These are phyloP conservation scores for Etheostoma nigrum DNA, from an alignment of 2,797 vertebrate genomes.

Conservation along the genomic window DNA sequence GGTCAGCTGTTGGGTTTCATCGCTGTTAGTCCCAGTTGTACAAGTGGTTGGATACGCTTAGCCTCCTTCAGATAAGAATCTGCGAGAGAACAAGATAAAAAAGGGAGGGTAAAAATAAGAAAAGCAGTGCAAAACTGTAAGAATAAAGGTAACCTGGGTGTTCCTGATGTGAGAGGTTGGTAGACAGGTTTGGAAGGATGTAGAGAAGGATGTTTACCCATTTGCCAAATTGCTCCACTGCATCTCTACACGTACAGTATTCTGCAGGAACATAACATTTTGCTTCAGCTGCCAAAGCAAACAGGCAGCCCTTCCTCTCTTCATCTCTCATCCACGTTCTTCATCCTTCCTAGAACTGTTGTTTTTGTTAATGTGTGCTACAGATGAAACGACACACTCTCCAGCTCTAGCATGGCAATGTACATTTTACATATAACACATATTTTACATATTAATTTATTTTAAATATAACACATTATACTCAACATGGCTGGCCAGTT, in stretches of 20 bases:
- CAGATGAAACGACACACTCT: conserved; percentile 40
- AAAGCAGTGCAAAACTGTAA: conserved; percentile 7
- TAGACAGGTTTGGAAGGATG: conserved; percentile 17
- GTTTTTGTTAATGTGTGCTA: conserved; percentile 28
- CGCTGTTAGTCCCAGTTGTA: conserved; percentile 22
- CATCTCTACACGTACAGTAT: conserved; percentile 11
- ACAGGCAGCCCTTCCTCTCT: conserved; percentile 48
- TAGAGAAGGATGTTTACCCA: conserved; percentile 43
- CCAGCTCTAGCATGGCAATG: conserved; percentile 1
- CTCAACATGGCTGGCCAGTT: no score
- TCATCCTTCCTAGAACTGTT: conserved; percentile 53
- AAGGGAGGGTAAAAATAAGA: conserved; percentile 7
- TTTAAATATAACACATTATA: not conserved
- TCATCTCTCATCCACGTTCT: conserved; percentile 13
- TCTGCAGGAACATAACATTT: conserved; percentile 66
- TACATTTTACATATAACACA: conserved; percentile 9
- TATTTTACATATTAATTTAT: no score
- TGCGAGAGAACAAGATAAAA: conserved; percentile 47
- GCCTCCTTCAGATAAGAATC: conserved; percentile 45
- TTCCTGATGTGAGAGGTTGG: conserved; percentile 3
- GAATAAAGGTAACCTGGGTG: conserved; percentile 5
- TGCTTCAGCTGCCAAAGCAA: conserved; percentile 79
- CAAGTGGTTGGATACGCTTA: conserved; percentile 37
- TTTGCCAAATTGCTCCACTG: conserved; percentile 27
- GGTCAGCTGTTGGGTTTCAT: conserved; percentile 33